Conservation (phyloP, 2,888 invertebrate genomes). For the Tiliacea aurago region DNA sequence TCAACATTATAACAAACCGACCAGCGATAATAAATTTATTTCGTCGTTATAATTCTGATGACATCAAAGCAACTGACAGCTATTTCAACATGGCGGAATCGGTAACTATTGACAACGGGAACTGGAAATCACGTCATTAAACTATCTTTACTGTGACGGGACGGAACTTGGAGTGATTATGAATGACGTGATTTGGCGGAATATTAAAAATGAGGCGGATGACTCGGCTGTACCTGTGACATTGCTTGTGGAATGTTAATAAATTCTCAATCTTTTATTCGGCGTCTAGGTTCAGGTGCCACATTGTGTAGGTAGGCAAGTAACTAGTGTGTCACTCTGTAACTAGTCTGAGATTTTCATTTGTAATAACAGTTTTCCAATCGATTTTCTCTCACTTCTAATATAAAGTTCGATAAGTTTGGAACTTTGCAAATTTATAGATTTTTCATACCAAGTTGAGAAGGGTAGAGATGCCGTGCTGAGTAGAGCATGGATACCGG, state of each 20-base stretch:
- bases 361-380: neutral
- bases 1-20: slow-evolving; percentile 55
- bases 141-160: slow-evolving; percentile 63
- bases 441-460: neutral
- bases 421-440: neutral
- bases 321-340: neutral
- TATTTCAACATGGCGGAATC: slow-evolving; percentile 65
- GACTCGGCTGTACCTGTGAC: slow-evolving; percentile 19
- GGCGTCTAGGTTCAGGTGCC: neutral
- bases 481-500: no score
- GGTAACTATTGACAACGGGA: slow-evolving; percentile 60
- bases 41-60: slow-evolving; percentile 57
- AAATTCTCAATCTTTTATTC: neutral
- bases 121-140: slow-evolving; percentile 67
- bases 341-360: neutral
- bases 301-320: neutral
- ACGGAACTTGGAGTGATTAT: slow-evolving; percentile 59
- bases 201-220: slow-evolving; percentile 19
- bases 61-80: slow-evolving; percentile 60
- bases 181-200: slow-evolving; percentile 51
- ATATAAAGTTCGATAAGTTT: neutral
- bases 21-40: slow-evolving; percentile 60
- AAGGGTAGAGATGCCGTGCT: no score
- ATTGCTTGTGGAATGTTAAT: slow-evolving; percentile 7
- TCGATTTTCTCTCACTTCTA: neutral